A percentile compares a stretch with the other conserved stretches of the same genome.
Conservation (phyloP, 2,888 invertebrate genomes). For the Drosophila histrio region DNA sequence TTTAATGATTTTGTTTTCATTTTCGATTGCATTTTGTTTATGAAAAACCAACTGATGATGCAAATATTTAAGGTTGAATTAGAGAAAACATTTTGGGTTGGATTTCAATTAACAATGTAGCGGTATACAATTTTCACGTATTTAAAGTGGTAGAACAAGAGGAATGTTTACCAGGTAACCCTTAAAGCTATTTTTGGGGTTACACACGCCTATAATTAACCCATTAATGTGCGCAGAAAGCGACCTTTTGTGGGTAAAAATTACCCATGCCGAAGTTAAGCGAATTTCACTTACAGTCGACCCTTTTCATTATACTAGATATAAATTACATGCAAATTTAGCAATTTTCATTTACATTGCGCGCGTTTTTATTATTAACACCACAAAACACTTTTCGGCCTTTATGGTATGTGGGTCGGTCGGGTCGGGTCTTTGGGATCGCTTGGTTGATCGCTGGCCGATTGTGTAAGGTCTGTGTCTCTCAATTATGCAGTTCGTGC, state of each 20-base stretch:
- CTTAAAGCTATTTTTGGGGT: conserved; percentile 19
- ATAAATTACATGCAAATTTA: conserved; percentile 56
- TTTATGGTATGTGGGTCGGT: conserved; percentile 55
- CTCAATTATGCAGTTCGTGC: conserved; percentile 53
- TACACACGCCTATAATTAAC: conserved; percentile 36
- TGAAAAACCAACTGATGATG: conserved; percentile 21
- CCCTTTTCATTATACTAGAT: conserved; percentile 28
- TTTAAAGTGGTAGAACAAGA: not conserved
- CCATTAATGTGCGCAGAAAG: conserved; percentile 77
- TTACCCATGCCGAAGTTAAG: not conserved
- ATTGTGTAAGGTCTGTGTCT: conserved; percentile 63
- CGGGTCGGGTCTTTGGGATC: conserved; percentile 43
- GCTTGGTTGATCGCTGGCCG: conserved; percentile 64
- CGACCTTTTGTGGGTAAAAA: conserved; percentile 49
- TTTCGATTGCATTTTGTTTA: conserved; percentile 29
- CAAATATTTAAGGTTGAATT: conserved; percentile 31
- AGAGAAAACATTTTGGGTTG: conserved; percentile 10
- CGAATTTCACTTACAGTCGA: conserved; percentile 63
- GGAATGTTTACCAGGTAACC: conserved; percentile 10
- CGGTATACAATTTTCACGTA: conserved; percentile 25
- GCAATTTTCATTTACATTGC: conserved; percentile 65
- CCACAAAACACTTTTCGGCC: conserved; percentile 36
- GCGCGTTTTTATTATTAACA: conserved; percentile 34
- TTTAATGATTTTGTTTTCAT: conserved; percentile 28
- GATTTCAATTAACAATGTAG: conserved; percentile 6